Evolutionary conservation across 2,888 invertebrate species (phyloP).

Genomic region (Drosophila colorata): DNA sequence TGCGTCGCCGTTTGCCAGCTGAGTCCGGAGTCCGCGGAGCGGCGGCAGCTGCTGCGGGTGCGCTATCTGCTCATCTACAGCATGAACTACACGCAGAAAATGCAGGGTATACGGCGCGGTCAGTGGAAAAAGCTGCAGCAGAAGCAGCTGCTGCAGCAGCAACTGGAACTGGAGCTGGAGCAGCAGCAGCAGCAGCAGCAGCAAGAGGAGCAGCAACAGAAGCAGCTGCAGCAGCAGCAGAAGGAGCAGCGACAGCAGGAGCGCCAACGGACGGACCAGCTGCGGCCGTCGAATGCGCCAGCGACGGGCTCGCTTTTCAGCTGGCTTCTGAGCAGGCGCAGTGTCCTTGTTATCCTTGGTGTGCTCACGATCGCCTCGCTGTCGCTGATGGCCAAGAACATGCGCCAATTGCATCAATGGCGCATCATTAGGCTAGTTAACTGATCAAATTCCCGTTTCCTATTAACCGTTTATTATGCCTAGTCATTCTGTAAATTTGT

Average conservation of each 20-base stretch:
- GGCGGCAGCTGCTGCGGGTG: conserved; percentile 1
- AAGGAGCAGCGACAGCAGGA: too few species aligned
- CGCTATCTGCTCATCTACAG: conserved; percentile 37
- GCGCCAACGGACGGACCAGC: not conserved
- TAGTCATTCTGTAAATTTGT: not conserved
- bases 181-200: not conserved
- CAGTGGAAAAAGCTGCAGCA: conserved; percentile 10
- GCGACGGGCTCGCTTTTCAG: not conserved
- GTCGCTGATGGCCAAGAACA: not conserved
- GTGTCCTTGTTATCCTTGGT: not conserved
- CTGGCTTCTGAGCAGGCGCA: not conserved
- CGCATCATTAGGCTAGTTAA: too few species aligned
- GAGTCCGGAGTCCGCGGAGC: not conserved
- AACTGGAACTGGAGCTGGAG: not conserved
- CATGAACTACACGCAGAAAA: conserved; percentile 7
- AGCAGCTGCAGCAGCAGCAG: not conserved
- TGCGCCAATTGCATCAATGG: not conserved
- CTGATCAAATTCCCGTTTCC: not conserved
- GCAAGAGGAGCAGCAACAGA: not conserved
- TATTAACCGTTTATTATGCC: not conserved
- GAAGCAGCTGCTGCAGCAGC: not conserved
- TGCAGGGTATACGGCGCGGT: conserved; percentile 10
- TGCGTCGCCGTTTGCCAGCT: conserved; percentile 31
- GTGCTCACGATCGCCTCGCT: conserved; percentile 1
- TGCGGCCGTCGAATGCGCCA: not conserved